These are phyloP conservation scores for Colletes gigas DNA, from an alignment of 1,140 invertebrate species.

Conservation along the genomic window DNA sequence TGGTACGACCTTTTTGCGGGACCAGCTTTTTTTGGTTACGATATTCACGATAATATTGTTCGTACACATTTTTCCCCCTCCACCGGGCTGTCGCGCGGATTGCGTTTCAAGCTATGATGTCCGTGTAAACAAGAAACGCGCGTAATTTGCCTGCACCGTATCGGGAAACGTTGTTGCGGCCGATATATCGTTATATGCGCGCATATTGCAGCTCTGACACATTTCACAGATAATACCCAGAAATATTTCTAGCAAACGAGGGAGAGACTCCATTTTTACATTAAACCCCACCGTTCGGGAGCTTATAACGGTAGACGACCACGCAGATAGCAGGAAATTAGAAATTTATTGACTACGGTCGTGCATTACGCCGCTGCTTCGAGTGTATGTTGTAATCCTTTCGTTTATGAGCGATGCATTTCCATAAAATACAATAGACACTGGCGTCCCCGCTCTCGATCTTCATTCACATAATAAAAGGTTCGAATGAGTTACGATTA, in stretches of 20 bases:
- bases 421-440: slow-evolving; percentile 36
- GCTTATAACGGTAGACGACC: slow-evolving; percentile 35
- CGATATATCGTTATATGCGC: slow-evolving; percentile 27
- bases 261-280: slow-evolving; percentile 45
- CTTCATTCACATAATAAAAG: not conserved
- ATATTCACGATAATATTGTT: not conserved
- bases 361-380: slow-evolving; percentile 20
- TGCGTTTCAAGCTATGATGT: slow-evolving; percentile 9
- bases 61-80: not conserved
- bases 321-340: slow-evolving; percentile 53
- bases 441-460: not conserved
- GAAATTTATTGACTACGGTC: slow-evolving; percentile 58
- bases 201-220: slow-evolving; percentile 22
- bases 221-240: slow-evolving; percentile 51
- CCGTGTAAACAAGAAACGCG: slow-evolving; percentile 26
- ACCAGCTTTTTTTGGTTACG: too few species aligned
- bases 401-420: slow-evolving; percentile 45
- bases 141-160: slow-evolving; percentile 18
- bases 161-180: slow-evolving; percentile 22
- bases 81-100: not conserved
- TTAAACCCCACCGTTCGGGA: slow-evolving; percentile 44
- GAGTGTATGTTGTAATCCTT: slow-evolving; percentile 51
- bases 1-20: not conserved
- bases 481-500: not conserved
- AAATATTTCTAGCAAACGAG: slow-evolving; percentile 26